Evolutionary conservation across 2,888 invertebrate species (phyloP).

Genomic region (Iselma pallidipennis): DNA sequence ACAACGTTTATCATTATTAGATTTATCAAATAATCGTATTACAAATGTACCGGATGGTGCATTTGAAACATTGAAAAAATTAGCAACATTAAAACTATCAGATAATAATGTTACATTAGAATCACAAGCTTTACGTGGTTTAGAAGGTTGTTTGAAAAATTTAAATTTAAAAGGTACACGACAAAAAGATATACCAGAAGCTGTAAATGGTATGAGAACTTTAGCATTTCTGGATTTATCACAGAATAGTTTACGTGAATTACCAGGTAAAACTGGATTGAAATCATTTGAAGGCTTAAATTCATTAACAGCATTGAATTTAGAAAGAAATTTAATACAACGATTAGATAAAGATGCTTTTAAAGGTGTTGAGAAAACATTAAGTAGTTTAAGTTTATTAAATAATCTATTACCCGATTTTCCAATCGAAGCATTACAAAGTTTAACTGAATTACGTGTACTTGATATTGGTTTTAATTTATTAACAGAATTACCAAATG

Average conservation of each 20-base stretch:
- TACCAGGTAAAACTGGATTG: slow-evolving; percentile 69
- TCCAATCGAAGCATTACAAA: slow-evolving; percentile 78
- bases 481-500: slow-evolving; percentile 76
- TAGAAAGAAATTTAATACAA: slow-evolving; percentile 86
- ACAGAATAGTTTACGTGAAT: slow-evolving; percentile 81
- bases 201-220: slow-evolving; percentile 74
- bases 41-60: slow-evolving; percentile 72
- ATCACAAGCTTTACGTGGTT: slow-evolving; percentile 72
- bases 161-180: slow-evolving; percentile 86
- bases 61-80: slow-evolving; percentile 71
- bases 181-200: slow-evolving; percentile 78
- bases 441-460: slow-evolving; percentile 79
- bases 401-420: slow-evolving; percentile 89
- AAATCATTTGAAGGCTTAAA: slow-evolving; percentile 76
- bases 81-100: slow-evolving; percentile 82
- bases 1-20: slow-evolving; percentile 74
- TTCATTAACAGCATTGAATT: slow-evolving; percentile 82
- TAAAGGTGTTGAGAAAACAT: slow-evolving; percentile 74
- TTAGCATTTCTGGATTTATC: slow-evolving; percentile 89
- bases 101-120: slow-evolving; percentile 84
- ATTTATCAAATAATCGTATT: slow-evolving; percentile 83
- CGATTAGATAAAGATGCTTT: slow-evolving; percentile 77
- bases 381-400: slow-evolving; percentile 85
- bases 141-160: slow-evolving; percentile 83
- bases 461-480: slow-evolving; percentile 92